Evolutionary conservation across 1,140 invertebrate genomes (phyloP), one percentile per base, ranked within the genome.

Genomic region (Araneus ventricosus): DNA sequence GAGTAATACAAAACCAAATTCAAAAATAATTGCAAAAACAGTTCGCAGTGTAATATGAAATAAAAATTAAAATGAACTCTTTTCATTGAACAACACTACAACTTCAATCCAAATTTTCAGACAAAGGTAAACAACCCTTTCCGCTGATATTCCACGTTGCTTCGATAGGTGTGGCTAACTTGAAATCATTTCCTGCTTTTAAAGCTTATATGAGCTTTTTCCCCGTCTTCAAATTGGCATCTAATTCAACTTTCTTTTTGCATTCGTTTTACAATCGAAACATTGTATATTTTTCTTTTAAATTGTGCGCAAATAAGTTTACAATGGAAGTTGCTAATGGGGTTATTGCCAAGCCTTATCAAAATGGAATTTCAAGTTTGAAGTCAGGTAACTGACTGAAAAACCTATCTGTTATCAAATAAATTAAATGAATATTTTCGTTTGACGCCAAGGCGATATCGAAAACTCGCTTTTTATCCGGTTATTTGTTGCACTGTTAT

Each of bases 51-150:
- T 6, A 61, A n/a, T 24, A 22, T 61, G 24, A 22, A n/a, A 1
- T 63, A 0, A 27, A 63, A n/a, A 14, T 52, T n/a, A 63, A n/a
- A 63, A 63, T 63, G 4, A n/a, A 45, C 3, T 24, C 3, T 45
- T 45, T 45, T 10, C 39, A 52, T 52, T 27, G 8, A 84, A 52
- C 24, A 34, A 1, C n/a, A 84, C 82, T 84, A 84, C 82, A 52
- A 84, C 82, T 84, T 84, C n/a, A 14, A 84, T 34, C 27, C n/a
- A 7, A 4, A 84, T 75, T 37, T 57, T 27, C 82, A 84, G 24
- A 52, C 82, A 57, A 84, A 84, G 82, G 82, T 84, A 84, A 84
- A 84, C 82, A 84, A 57, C 82, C 82, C 45, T 84, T 84, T 84
- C 80, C 80, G 41, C 24, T 84, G 24, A 27, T 22, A 0, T 84